Conservation (phyloP, 2,797 vertebrate genomes). For the Gadopsis marmoratus region DNA sequence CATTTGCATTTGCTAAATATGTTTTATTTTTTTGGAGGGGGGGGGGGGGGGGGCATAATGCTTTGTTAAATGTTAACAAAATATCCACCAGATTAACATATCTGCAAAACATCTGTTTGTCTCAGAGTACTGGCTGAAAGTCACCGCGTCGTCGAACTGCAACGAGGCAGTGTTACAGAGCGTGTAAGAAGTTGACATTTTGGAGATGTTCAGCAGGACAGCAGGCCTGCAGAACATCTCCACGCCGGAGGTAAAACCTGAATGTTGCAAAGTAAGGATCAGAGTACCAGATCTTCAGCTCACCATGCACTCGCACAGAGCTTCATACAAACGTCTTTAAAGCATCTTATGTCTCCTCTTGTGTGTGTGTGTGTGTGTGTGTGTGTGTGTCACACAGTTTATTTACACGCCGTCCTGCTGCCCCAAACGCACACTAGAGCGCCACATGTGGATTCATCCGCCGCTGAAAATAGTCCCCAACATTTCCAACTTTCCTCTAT, state of each 20-base stretch:
- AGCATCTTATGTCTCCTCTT: background rate
- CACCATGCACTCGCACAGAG: too few species aligned
- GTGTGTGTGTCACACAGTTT: too few species aligned
- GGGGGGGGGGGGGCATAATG: too few species aligned
- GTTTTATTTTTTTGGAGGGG: too few species aligned
- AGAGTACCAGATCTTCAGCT: background rate
- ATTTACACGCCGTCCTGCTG: background rate
- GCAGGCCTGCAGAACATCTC: background rate
- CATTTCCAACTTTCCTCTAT: too few species aligned
- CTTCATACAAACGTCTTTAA: background rate
- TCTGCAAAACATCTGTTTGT: background rate
- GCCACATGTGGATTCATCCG: background rate
- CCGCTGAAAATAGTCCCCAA: background rate
- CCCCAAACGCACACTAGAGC: background rate
- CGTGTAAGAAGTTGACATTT: too few species aligned
- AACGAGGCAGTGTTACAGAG: background rate
- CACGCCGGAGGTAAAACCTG: background rate
- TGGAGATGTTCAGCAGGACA: background rate
- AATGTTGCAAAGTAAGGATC: too few species aligned
- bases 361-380: too few species aligned
- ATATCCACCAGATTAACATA: background rate
- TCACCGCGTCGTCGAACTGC: background rate
- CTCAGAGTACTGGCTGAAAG: background rate
- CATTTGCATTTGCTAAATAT: background rate
- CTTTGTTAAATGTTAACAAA: too few species aligned